These are phyloP conservation scores for Nasonovia ribisnigri DNA, from an alignment of 2,888 invertebrate genomes.

Conservation along the genomic window DNA sequence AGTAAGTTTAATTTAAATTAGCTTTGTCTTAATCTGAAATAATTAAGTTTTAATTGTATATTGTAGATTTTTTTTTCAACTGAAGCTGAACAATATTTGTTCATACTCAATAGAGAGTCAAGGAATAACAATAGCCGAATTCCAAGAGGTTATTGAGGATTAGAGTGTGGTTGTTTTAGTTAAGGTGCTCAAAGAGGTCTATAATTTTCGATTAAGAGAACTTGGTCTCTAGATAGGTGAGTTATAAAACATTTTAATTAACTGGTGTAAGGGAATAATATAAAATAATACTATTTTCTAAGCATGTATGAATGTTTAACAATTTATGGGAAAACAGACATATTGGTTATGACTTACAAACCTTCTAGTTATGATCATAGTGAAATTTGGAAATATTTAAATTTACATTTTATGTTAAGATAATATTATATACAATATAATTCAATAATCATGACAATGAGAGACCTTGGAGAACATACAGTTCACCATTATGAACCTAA, in stretches of 20 bases:
- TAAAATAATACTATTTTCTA: not conserved
- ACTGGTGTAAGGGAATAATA: not conserved
- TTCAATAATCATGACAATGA: constrained; percentile 55
- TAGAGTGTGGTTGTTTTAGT: constrained; percentile 74
- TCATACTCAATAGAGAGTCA: no score
- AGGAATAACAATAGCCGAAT: no score
- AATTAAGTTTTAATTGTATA: no score
- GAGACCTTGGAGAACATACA: constrained; percentile 47
- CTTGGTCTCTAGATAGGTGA: constrained; percentile 80
- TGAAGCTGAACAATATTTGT: no score
- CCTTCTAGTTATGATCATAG: constrained; percentile 66
- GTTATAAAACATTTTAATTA: not conserved
- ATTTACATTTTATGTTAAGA: not conserved
- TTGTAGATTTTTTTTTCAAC: no score
- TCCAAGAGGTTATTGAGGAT: constrained; percentile 72
- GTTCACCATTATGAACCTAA: constrained; percentile 73
- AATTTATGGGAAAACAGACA: constrained; percentile 64
- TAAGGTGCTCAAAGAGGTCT: constrained; percentile 75
- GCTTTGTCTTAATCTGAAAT: no score
- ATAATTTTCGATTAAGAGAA: constrained; percentile 78
- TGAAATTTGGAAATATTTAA: constrained; percentile 49
- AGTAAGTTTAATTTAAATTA: no score
- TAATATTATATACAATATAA: not conserved
- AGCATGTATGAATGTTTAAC: not conserved
- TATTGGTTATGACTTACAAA: constrained; percentile 66